These are phyloP conservation scores for Gymnoscopelus microlampas DNA, from an alignment of 2,797 vertebrate species.

Conservation along the genomic window DNA sequence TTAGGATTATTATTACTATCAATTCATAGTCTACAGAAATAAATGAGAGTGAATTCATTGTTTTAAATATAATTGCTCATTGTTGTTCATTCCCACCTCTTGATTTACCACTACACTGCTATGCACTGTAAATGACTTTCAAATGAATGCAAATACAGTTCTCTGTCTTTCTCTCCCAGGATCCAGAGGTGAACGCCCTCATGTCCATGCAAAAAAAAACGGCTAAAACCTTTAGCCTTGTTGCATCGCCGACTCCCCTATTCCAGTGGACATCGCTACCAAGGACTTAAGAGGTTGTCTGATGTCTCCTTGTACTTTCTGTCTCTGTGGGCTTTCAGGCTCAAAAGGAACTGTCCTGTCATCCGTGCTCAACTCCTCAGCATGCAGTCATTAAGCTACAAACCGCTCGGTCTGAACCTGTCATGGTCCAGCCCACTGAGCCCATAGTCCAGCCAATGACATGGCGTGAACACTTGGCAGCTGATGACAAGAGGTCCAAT, in stretches of 20 bases:
- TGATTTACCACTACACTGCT: not conserved
- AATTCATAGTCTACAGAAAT: no score
- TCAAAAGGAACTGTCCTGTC: slow-evolving; percentile 33
- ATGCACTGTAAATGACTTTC: not conserved
- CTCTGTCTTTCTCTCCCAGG: slow-evolving; percentile 6
- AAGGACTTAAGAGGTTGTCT: slow-evolving; percentile 9
- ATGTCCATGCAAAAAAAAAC: slow-evolving; percentile 26
- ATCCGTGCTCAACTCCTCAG: slow-evolving; percentile 45
- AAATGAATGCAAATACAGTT: not conserved
- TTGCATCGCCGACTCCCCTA: slow-evolving; percentile 29
- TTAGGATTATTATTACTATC: no score
- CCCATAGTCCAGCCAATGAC: slow-evolving; percentile 22
- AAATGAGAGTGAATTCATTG: no score
- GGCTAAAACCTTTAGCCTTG: slow-evolving; percentile 44
- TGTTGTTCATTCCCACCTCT: not conserved
- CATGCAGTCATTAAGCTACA: slow-evolving; percentile 61
- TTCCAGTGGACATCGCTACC: slow-evolving; percentile 33
- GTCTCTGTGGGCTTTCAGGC: slow-evolving; percentile 32
- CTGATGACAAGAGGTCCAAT: slow-evolving; percentile 16
- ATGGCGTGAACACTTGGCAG: slow-evolving; percentile 23
- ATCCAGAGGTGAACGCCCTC: slow-evolving; percentile 36
- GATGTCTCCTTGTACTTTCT: slow-evolving; percentile 7
- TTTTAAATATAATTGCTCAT: no score
- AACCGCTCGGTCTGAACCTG: slow-evolving; percentile 19
- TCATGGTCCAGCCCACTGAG: not conserved